A percentile compares a stretch with the other conserved stretches of the same genome.
Conservation (phyloP, 2,888 invertebrate genomes). For the Nomada hirtipes region DNA sequence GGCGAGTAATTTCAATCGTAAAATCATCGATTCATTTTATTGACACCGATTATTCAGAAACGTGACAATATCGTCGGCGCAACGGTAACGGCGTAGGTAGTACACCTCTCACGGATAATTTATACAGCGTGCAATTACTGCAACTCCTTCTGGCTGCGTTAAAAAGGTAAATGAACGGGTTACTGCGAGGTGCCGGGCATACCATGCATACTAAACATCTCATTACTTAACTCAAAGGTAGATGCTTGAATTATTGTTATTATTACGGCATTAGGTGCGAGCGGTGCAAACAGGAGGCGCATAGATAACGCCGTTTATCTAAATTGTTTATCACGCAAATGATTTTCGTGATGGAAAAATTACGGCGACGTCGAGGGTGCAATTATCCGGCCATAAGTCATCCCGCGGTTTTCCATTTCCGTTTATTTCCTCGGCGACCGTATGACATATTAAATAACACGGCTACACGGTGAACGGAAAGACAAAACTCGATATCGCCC, state of each 20-base stretch:
- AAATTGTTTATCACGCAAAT: slow-evolving; percentile 34
- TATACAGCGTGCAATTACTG: slow-evolving; percentile 51
- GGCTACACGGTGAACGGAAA: too few relatives aligned
- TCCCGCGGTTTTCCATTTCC: neutral
- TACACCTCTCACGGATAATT: slow-evolving; percentile 36
- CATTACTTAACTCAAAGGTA: slow-evolving; percentile 51
- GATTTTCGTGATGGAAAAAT: slow-evolving; percentile 27
- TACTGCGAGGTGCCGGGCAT: slow-evolving; percentile 22
- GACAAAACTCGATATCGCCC: too few relatives aligned
- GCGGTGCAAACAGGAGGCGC: neutral
- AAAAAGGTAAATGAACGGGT: slow-evolving; percentile 48
- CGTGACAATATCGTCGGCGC: slow-evolving; percentile 19
- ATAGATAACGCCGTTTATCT: slow-evolving; percentile 28
- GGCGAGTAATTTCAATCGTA: slow-evolving; percentile 21
- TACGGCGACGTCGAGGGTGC: neutral
- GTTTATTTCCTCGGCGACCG: neutral
- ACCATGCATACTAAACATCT: slow-evolving; percentile 59
- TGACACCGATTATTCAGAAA: slow-evolving; percentile 11
- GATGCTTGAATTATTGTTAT: slow-evolving; percentile 54
- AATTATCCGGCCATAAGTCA: slow-evolving; percentile 8
- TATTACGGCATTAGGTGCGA: slow-evolving; percentile 31
- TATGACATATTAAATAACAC: too few relatives aligned
- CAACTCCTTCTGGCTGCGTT: slow-evolving; percentile 19
- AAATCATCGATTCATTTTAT: slow-evolving; percentile 20
- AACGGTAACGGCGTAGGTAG: slow-evolving; percentile 19